These are phyloP conservation scores for Fulmarus glacialis DNA, from an alignment of 2,113 vertebrate genomes.

Conservation along the genomic window DNA sequence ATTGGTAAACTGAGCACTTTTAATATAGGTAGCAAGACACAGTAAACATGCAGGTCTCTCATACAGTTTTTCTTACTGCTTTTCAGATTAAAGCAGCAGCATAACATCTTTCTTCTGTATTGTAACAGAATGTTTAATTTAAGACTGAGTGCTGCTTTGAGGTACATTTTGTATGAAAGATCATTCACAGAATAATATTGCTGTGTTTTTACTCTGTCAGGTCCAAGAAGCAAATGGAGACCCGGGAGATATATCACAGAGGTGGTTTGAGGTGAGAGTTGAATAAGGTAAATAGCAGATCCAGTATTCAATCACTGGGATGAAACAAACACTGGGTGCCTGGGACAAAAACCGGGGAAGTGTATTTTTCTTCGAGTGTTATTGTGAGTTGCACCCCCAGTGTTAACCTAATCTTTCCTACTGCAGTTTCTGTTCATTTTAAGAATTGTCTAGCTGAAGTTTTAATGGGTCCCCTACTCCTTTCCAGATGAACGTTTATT, in stretches of 20 bases:
- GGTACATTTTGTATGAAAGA: not conserved
- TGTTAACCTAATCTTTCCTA: not conserved
- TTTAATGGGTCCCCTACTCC: not conserved
- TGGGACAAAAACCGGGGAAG: not conserved
- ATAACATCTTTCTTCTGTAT: not conserved
- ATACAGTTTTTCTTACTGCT: not conserved
- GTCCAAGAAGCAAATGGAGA: not conserved
- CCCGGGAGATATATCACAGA: not conserved
- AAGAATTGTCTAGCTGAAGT: not conserved
- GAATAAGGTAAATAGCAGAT: not conserved
- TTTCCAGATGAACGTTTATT: not conserved
- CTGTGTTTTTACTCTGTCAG: not conserved
- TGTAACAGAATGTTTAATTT: not conserved
- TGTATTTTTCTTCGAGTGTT: not conserved
- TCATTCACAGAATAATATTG: not conserved
- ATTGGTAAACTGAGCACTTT: not conserved
- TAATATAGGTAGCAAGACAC: not conserved
- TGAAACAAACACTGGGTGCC: not conserved
- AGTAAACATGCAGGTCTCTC: not conserved
- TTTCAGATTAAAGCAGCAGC: not conserved
- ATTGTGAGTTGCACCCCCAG: not conserved
- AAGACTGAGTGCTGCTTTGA: not conserved
- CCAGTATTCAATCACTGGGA: not conserved
- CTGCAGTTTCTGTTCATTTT: not conserved
- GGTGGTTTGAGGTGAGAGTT: conserved; percentile 8